A percentile compares a stretch with the other conserved stretches of the same genome.
phyloP scores from a whole-genome alignment of 2,888 invertebrate species.

The Zootermopsis nevadensis region DNA sequence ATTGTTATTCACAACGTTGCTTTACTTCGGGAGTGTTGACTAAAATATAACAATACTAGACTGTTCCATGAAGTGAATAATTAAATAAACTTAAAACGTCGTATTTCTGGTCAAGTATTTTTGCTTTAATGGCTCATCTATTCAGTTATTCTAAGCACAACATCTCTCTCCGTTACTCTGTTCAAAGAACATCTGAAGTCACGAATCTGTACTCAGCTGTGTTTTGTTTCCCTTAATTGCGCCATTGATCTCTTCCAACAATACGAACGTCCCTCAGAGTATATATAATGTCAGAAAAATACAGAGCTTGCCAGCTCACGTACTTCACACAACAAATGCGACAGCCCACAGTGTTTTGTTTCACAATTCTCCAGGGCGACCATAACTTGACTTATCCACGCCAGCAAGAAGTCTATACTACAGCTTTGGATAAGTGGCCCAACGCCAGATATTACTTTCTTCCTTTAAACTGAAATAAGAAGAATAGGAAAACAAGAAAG shows the following conservation, averaged over 20 bases:
- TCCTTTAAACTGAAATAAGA: neutral
- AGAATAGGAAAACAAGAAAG: neutral
- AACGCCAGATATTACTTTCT: neutral
- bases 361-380: neutral
- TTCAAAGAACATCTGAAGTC: neutral
- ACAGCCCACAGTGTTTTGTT: slow-evolving; percentile 1
- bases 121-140: neutral
- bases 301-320: neutral
- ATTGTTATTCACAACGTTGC: too few species aligned
- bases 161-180: neutral
- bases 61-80: too few species aligned
- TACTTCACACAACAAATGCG: neutral
- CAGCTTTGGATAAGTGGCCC: neutral
- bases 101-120: neutral
- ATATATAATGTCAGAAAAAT: neutral
- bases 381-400: neutral
- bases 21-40: too few species aligned
- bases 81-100: neutral
- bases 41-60: too few species aligned
- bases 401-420: slow-evolving; percentile 17
- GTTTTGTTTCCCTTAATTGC: slow-evolving; percentile 6
- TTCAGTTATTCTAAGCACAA: neutral
- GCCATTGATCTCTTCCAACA: neutral
- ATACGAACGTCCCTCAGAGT: neutral
- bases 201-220: neutral